Base-by-base conservation (phyloP, 2,113 vertebrate species). In the Colossoma macropomum region DNA sequence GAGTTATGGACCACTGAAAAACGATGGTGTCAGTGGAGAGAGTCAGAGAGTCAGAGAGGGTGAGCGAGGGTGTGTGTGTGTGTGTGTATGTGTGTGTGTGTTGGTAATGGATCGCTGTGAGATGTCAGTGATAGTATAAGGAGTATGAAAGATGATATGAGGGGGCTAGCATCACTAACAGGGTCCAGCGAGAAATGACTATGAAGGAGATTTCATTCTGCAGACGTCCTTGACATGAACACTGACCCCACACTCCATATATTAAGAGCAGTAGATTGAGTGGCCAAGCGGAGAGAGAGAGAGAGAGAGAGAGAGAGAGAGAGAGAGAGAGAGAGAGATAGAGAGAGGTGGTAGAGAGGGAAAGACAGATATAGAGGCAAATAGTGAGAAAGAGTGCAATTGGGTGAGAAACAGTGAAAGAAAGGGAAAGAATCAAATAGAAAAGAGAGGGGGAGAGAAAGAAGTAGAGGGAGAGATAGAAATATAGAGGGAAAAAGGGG, bases 1-100 rank as follows among this genome's bases (percentile, higher is more conserved):
- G 77, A 72, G 32, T 84, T 83, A 77, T 78, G 78, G 48, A 32
- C 17, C 69, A 19, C 30, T 84, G 85, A 87, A 84, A 87, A 66
- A 84, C 79, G 28, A 79, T 45, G 62, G 28, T 79, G 83, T 76
- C 83, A 60, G 19, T 45, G 21, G 38, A 62, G 50, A 68, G 65
- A 65, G 66, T 74, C 1, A 27, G n/a, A 76, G 25, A 65, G 76
- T 32, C 28, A 41, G 23, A 72, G 41, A 45, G 38, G 41, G 69
- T 1, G n/a, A 62, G 59, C 25, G 6, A 32, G 27, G 27, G 63
- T 66, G 63, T 32, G 12, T 66, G 60, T 25, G 60, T 62, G 60
- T 62, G 60, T 62, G 60, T 62, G 60, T n/a, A n/a, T 62, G 62
- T 28, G 41, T 41, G 69, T 50, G 25, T 63, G 21, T 65, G 19